Conservation (phyloP, 2,113 vertebrate genomes). For the Miniopterus natalensis region DNA sequence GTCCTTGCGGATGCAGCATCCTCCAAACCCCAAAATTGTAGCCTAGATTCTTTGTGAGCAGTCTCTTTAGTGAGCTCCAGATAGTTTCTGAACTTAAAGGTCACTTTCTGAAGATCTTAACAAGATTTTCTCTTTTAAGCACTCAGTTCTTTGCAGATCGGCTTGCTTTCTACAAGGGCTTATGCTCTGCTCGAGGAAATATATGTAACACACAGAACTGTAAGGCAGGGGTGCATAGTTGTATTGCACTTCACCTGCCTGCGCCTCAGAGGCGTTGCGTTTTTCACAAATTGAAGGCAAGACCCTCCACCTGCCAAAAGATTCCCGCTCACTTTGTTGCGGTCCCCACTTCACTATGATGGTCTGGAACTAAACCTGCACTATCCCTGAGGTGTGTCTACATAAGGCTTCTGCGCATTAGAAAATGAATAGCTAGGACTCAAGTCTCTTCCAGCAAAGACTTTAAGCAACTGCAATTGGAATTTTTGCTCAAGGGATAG, state of each 20-base stretch:
- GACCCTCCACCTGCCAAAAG: not conserved
- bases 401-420: not conserved
- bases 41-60: slow-evolving; percentile 67
- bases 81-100: slow-evolving; percentile 60
- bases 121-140: not conserved
- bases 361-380: not conserved
- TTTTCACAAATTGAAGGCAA: not conserved
- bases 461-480: not conserved
- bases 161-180: slow-evolving; percentile 10
- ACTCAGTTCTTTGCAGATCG: not conserved
- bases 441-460: not conserved
- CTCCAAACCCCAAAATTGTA: slow-evolving; percentile 76
- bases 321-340: not conserved
- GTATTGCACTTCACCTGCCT: not conserved
- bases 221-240: not conserved
- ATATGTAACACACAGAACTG: not conserved
- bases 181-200: not conserved
- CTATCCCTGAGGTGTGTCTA: not conserved
- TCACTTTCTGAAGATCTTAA: slow-evolving; percentile 46
- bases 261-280: not conserved
- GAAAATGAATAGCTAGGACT: not conserved
- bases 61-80: slow-evolving; percentile 22
- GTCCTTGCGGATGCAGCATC: slow-evolving; percentile 54
- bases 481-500: not conserved
- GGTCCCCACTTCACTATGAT: not conserved